Base-by-base conservation (phyloP, 2,797 vertebrate genomes). In the Sandelia bainsii region DNA sequence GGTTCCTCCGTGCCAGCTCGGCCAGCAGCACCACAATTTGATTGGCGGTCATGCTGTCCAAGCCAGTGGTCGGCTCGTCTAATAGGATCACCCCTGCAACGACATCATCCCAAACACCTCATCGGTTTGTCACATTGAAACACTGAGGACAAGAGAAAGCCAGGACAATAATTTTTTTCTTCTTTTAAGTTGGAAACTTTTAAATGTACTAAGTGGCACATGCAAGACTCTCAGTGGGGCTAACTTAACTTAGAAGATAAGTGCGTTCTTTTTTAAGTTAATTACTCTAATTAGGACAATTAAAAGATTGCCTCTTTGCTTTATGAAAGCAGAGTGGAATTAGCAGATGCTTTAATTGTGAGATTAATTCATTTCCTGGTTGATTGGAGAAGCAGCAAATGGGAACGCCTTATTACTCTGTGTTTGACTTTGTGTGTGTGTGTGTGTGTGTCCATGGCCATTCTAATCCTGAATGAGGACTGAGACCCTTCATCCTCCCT, bases 31-130 rank as follows among this genome's bases (percentile, higher is more conserved):
- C 70, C 42, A 98, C 94, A 0, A 98, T 98, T 91, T 98, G 96
- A 93, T 97, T 99, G 69, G 97, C 96, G 0, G 96, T 98, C 96
- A 97, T 96, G 86, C 96, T 97, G 94, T 99, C 97, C 90, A 99
- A 91, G 64, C 97, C 97, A 0, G 97, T 99, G 1, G 98, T 99
- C 6, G 97, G 97, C 84, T 99, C 97, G 53, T 99, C 98, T 77
- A 99, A 93, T 52, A 99, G 91, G 93, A 99, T 96, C 76, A 99
- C 83, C 81, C 96, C 98, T 99, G 93, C 58, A 74, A 76, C 53
- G 64, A 77, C 78, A 83, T 49, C 61, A 66, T 29, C 50, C 63
- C 54, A n/a, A 20, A 77, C 59, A 83, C 85, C 66, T 77, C 70
- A 76, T 54, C 16, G 56, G 60, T 54, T 61, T 59, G 74, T 75